Base-by-base conservation (phyloP, 1,140 invertebrate genomes). In the Hyphantria cunea region DNA sequence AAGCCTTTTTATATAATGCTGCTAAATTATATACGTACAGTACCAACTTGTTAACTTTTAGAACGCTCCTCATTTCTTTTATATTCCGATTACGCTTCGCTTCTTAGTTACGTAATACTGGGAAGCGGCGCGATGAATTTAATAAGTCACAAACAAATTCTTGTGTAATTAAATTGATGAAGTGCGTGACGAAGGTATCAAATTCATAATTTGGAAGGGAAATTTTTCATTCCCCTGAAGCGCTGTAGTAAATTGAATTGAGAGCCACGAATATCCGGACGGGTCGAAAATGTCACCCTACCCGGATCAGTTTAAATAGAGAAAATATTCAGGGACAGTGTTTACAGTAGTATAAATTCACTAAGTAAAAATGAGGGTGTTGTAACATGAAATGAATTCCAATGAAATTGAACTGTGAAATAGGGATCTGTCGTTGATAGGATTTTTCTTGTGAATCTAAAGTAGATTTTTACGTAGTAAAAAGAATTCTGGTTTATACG, bases 181-280 rank as follows among this genome's bases (percentile, higher is more conserved):
- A 75, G 70, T 69, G 64, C 74, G 72, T 82, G 82, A 80, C 77
- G 72, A 69, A 67, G 68, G 74, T 76, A 79, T 80, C 72, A 79
- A 73, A 70, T 76, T 84, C 70, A 78, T 82, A 79, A 85, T 80
- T 81, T 78, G 64, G 72, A 76, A 82, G 72, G 74, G 80, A 84
- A 81, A 81, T 81, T 84, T 86, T 86, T 81, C 82, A 82, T 79
- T 72, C 71, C 73, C 77, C 78, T 50, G 62, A 64, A 83, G 79
- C 78, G 78, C 69, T 72, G 66, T 55, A 66, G 51, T 58, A 85
- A 83, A 89, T 86, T 86, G 80, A 85, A 86, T 85, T 77, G 72
- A 72, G 75, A 66, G 58, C 70, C 73, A 63, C 76, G 80, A 74
- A 72, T 76, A 76, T 77, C 71, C 63, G 64, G 67, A 60, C 52